Evolutionary conservation across 2,113 vertebrate genomes (phyloP).

Genomic region (Nothocercus nigrocapillus): DNA sequence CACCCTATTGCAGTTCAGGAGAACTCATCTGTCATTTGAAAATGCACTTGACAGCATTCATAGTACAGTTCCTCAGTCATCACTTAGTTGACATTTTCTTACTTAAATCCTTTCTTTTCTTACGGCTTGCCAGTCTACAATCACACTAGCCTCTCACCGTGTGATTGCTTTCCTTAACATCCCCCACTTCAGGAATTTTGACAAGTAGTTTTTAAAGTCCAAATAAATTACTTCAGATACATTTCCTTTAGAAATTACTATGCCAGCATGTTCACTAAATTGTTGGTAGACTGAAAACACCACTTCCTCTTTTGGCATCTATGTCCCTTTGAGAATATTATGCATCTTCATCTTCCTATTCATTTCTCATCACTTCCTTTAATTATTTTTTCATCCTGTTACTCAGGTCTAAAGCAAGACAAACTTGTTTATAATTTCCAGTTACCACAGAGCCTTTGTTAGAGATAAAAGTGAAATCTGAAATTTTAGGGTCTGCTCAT

Average conservation of each 20-base stretch:
- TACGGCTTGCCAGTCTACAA: neutral
- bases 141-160: neutral
- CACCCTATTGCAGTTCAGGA: neutral
- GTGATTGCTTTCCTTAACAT: neutral
- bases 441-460: neutral
- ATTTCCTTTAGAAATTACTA: neutral
- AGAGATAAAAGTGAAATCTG: neutral
- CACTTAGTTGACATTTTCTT: neutral
- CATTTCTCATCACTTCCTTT: constrained; percentile 10
- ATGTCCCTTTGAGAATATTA: neutral
- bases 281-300: neutral
- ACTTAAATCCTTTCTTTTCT: neutral
- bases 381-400: neutral
- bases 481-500: neutral
- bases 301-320: neutral
- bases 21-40: neutral
- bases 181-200: neutral
- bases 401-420: neutral
- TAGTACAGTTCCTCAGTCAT: neutral
- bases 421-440: neutral
- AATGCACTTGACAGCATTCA: constrained; percentile 20
- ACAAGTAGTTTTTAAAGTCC: neutral
- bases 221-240: neutral
- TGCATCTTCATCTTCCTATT: neutral
- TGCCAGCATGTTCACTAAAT: neutral